Conservation (phyloP, 1,140 invertebrate species). For the Radopholus similis region DNA sequence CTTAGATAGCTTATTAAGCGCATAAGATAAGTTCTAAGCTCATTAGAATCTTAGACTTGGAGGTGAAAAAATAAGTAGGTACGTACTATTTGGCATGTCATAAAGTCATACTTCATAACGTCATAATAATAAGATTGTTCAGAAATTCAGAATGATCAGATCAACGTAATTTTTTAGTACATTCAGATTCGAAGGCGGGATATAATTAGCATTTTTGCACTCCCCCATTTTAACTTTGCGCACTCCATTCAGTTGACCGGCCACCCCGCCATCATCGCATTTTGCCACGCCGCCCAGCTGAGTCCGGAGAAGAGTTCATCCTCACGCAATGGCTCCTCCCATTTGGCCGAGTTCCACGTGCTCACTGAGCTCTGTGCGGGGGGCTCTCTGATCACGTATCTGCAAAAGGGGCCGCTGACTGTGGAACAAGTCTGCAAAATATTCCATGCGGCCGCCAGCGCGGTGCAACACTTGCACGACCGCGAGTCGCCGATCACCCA, state of each 20-base stretch:
- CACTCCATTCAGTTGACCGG: slow-evolving; percentile 50
- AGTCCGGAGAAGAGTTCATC: neutral
- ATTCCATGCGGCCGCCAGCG: slow-evolving; percentile 83
- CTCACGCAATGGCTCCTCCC: neutral
- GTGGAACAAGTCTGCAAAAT: slow-evolving; percentile 71
- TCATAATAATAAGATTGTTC: no score
- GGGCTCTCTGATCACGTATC: slow-evolving; percentile 47
- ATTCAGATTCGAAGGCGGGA: no score
- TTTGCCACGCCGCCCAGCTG: slow-evolving; percentile 27
- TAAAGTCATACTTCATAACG: no score
- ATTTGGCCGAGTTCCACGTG: slow-evolving; percentile 45
- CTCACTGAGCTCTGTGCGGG: slow-evolving; percentile 55
- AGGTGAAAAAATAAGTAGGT: no score
- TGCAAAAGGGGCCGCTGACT: slow-evolving; percentile 30
- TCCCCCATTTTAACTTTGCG: no score
- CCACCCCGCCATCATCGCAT: slow-evolving; percentile 47
- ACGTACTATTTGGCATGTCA: no score
- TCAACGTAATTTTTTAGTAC: no score
- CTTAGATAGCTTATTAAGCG: no score
- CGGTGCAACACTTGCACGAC: slow-evolving; percentile 86
- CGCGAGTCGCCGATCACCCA: slow-evolving; percentile 83
- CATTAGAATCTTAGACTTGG: no score
- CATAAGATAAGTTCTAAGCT: no score
- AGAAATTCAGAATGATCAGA: no score
- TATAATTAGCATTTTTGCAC: no score